phyloP scores from a whole-genome alignment of 2,113 vertebrate species.

The Barbus barbus region DNA sequence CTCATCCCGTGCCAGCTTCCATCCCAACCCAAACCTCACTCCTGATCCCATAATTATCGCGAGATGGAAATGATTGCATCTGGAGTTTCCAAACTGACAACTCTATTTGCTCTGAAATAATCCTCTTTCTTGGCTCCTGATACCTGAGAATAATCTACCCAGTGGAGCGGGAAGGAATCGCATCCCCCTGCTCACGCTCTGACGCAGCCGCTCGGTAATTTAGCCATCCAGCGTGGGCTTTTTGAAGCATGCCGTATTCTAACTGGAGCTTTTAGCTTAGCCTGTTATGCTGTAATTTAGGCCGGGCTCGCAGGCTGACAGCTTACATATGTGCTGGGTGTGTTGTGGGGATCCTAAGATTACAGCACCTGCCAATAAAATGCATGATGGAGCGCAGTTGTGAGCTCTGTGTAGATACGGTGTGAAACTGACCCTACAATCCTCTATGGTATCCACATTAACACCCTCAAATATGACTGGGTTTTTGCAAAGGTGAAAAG shows the following conservation, averaged over 20 bases:
- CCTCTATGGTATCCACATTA: not conserved
- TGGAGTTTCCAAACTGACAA: slow-evolving; percentile 78
- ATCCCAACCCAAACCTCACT: slow-evolving; percentile 63
- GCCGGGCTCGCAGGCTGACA: slow-evolving; percentile 49
- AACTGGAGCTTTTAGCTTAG: slow-evolving; percentile 56
- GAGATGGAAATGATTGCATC: slow-evolving; percentile 73
- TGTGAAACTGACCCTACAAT: slow-evolving; percentile 14
- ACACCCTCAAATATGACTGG: not conserved
- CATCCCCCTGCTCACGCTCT: slow-evolving; percentile 53
- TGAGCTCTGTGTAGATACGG: slow-evolving; percentile 9
- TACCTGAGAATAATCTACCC: slow-evolving; percentile 78
- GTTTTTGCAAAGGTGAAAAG: not conserved
- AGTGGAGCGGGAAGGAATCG: slow-evolving; percentile 67
- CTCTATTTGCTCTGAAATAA: slow-evolving; percentile 79
- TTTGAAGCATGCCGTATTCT: slow-evolving; percentile 59
- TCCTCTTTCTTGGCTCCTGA: slow-evolving; percentile 74
- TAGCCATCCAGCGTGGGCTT: slow-evolving; percentile 63
- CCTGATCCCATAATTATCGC: slow-evolving; percentile 75
- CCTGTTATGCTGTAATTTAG: slow-evolving; percentile 58
- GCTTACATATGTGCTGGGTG: slow-evolving; percentile 35
- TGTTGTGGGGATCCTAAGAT: slow-evolving; percentile 62
- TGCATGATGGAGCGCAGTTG: not conserved
- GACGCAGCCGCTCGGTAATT: slow-evolving; percentile 60
- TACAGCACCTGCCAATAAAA: slow-evolving; percentile 58
- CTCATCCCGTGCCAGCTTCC: slow-evolving; percentile 64